Conservation (phyloP, 2,888 invertebrate species). For the Proisotoma minuta region DNA sequence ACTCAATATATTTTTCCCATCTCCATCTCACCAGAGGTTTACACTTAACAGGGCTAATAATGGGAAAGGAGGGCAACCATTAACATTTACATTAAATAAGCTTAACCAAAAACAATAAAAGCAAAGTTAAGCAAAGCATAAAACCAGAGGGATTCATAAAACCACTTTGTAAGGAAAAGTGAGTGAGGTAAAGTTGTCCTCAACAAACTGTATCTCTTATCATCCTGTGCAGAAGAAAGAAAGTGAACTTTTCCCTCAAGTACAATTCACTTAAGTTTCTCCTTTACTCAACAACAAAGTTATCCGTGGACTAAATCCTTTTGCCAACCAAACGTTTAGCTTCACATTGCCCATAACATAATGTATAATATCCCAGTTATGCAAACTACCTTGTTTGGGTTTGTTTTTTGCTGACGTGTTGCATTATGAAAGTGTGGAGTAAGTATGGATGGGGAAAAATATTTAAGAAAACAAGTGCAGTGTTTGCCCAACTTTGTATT, state of each 20-base stretch:
- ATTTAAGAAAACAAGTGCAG: no score
- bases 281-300: constrained; percentile 7
- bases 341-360: no score
- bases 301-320: no score
- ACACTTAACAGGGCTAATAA: not conserved
- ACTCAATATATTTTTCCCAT: no score
- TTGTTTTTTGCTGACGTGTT: no score
- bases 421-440: no score
- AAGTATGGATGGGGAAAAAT: no score
- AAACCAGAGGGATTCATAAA: constrained; percentile 11
- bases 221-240: not conserved
- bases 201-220: not conserved
- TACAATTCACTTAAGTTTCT: constrained; percentile 35
- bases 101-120: constrained; percentile 16
- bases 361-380: no score
- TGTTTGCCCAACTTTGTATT: no score
- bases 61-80: constrained; percentile 8
- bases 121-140: constrained; percentile 7
- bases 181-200: not conserved
- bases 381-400: no score
- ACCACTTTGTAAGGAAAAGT: not conserved
- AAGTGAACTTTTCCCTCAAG: constrained; percentile 32
- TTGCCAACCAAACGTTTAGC: no score
- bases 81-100: constrained; percentile 13
- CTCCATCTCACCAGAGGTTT: not conserved